A percentile compares a stretch with the other conserved stretches of the same genome.
Conservation (phyloP, 2,113 vertebrate species). For the Ursus arctos region DNA sequence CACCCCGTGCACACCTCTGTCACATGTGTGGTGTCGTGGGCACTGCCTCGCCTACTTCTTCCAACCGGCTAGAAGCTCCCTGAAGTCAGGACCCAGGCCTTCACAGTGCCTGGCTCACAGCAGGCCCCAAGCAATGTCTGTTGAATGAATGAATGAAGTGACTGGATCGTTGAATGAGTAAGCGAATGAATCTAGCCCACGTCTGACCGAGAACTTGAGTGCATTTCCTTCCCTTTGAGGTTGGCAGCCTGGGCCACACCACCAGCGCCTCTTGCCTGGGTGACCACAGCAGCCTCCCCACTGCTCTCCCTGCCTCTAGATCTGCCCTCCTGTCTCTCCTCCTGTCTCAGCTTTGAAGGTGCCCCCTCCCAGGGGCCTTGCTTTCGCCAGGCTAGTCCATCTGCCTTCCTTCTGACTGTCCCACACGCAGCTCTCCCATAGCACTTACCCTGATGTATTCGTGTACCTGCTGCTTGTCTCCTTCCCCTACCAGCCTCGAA, state of each 20-base stretch:
- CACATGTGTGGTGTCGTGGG: neutral
- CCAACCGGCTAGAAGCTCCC: neutral
- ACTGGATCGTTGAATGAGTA: neutral
- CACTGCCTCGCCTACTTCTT: neutral
- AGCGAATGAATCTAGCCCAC: fast-evolving
- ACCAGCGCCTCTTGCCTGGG: neutral
- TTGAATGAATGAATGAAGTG: neutral
- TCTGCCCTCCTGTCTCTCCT: neutral
- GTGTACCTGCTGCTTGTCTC: fast-evolving
- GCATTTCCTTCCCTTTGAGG: fast-evolving
- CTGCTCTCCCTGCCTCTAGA: neutral
- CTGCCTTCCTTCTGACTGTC: neutral
- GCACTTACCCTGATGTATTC: fast-evolving
- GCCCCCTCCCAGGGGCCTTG: neutral
- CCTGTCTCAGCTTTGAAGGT: neutral
- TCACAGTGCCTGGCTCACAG: neutral
- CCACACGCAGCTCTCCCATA: fast-evolving
- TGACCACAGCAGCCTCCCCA: fast-evolving
- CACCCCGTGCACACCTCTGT: fast-evolving
- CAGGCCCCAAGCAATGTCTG: neutral
- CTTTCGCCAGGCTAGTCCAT: neutral
- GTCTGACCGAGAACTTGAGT: neutral
- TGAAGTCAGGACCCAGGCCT: neutral
- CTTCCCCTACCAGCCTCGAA: neutral
- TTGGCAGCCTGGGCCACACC: neutral